Evolutionary conservation across 1,140 invertebrate species (phyloP).

Genomic region (Diuraphis noxia): DNA sequence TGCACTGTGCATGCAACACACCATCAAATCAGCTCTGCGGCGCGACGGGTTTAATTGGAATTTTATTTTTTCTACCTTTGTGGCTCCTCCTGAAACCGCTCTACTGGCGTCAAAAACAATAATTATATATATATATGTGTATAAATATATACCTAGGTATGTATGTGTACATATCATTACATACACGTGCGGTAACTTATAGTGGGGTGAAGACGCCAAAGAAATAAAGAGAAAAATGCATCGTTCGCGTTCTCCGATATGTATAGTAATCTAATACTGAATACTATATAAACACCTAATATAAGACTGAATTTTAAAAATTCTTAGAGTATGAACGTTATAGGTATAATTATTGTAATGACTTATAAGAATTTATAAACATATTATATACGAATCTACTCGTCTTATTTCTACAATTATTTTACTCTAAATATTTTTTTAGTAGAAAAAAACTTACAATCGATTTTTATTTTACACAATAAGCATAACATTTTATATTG

Average conservation of each 20-base stretch:
- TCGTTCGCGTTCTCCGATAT: not conserved
- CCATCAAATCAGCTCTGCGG: not conserved
- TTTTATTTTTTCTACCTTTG: slow-evolving; percentile 27
- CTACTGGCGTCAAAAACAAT: slow-evolving; percentile 46
- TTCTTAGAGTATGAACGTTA: not conserved
- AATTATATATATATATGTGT: not conserved
- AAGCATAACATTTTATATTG: not conserved
- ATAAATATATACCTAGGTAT: not conserved
- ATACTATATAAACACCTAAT: not conserved
- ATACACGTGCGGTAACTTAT: not conserved
- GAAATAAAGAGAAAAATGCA: not conserved
- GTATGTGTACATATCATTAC: not conserved
- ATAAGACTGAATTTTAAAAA: not conserved
- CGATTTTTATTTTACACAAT: not conserved
- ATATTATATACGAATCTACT: not conserved
- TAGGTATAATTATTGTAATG: not conserved
- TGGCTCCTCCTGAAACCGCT: not conserved
- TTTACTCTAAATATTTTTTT: not conserved
- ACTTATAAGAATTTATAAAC: not conserved
- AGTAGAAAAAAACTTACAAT: not conserved
- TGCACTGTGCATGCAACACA: not conserved
- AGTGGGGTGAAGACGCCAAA: not conserved
- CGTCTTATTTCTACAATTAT: not conserved
- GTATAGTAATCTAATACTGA: not conserved
- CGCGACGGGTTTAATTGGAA: slow-evolving; percentile 39